Evolutionary conservation across 1,140 invertebrate species (phyloP).

Genomic region (Caenorhabditis latens): DNA sequence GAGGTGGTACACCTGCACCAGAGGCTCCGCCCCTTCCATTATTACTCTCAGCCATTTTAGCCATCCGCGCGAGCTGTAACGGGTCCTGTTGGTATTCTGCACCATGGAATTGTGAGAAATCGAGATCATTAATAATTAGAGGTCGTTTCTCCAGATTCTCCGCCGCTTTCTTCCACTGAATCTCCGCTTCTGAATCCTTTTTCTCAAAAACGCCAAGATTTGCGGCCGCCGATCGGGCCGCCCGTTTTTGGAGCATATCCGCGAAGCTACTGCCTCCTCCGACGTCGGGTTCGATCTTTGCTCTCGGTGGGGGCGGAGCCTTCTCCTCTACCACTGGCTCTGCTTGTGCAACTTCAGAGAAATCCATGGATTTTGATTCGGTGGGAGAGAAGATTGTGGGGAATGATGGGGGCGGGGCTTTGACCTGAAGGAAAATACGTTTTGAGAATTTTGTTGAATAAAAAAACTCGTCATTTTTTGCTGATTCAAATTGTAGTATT

Average conservation of each 20-base stretch:
- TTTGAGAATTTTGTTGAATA: too few species aligned
- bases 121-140: slow-evolving; percentile 91
- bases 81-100: slow-evolving; percentile 79
- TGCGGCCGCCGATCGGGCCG: slow-evolving; percentile 70
- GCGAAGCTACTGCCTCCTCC: slow-evolving; percentile 77
- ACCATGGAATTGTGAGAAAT: slow-evolving; percentile 91
- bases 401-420: slow-evolving; percentile 76
- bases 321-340: slow-evolving; percentile 58
- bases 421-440: slow-evolving; percentile 63
- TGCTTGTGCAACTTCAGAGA: slow-evolving; percentile 64
- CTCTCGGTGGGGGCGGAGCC: slow-evolving; percentile 60
- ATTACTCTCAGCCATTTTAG: slow-evolving; percentile 69
- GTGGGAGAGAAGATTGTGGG: slow-evolving; percentile 78
- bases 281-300: slow-evolving; percentile 68
- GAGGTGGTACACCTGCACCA: slow-evolving; percentile 76
- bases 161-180: slow-evolving; percentile 89
- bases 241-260: slow-evolving; percentile 77
- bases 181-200: slow-evolving; percentile 86
- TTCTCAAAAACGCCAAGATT: slow-evolving; percentile 79
- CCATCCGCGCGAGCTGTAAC: slow-evolving; percentile 71
- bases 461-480: too few species aligned
- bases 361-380: slow-evolving; percentile 76
- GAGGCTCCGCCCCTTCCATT: slow-evolving; percentile 66
- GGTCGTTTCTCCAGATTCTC: slow-evolving; percentile 85
- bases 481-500: too few species aligned